These are phyloP conservation scores for Adelphocoris suturalis DNA, from an alignment of 2,888 invertebrate species.

Conservation along the genomic window DNA sequence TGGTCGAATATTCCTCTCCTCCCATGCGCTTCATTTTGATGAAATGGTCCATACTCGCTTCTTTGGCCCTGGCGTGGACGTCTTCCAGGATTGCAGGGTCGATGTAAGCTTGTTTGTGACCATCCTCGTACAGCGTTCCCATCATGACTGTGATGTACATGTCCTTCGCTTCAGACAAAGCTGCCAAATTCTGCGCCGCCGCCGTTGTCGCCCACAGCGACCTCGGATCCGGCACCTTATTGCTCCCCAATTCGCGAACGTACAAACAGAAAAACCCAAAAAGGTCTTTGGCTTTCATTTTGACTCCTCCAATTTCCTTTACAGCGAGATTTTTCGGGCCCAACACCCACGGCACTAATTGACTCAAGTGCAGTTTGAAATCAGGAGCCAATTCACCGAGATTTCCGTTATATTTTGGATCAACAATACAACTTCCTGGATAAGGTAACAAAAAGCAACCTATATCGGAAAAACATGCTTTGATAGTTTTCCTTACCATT, in stretches of 20 bases:
- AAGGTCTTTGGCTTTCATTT: constrained; percentile 43
- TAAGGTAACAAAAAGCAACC: constrained; percentile 46
- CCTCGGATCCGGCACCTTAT: constrained; percentile 47
- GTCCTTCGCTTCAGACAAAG: constrained; percentile 15
- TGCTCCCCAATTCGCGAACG: background rate
- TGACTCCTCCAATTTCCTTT: constrained; percentile 10
- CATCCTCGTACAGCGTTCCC: background rate
- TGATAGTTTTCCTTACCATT: background rate
- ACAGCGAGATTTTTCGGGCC: background rate
- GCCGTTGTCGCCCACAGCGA: constrained; percentile 40
- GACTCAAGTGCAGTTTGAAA: background rate
- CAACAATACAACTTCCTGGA: background rate
- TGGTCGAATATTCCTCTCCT: background rate
- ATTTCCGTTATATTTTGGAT: constrained; percentile 30
- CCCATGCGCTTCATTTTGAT: background rate
- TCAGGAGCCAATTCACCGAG: background rate
- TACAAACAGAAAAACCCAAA: constrained; percentile 1
- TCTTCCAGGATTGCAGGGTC: background rate
- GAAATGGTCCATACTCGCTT: constrained; percentile 4
- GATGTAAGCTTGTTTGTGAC: background rate
- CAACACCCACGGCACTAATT: constrained; percentile 22
- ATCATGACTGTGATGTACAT: background rate
- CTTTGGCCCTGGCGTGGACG: background rate
- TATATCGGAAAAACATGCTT: constrained; percentile 40
- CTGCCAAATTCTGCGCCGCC: constrained; percentile 49